phyloP scores from a whole-genome alignment of 2,797 vertebrate genomes.

The Peromyscus attwateri region DNA sequence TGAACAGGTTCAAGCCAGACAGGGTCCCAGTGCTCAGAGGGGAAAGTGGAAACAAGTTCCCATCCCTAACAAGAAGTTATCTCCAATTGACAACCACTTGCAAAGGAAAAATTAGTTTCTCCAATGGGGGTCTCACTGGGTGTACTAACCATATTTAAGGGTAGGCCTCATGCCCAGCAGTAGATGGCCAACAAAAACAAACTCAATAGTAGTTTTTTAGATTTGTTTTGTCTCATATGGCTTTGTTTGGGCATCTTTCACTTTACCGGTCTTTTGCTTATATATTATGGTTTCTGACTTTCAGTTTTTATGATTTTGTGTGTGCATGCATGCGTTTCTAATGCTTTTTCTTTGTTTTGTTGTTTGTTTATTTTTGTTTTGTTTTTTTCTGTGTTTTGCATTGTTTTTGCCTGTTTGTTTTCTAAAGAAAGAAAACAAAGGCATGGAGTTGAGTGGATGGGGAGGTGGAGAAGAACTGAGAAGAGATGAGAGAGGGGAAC shows the following conservation, averaged over 20 bases:
- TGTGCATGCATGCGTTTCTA: background rate
- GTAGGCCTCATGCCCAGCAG: background rate
- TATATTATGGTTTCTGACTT: background rate
- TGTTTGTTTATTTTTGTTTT: background rate
- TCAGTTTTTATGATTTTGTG: background rate
- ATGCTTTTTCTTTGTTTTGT: background rate
- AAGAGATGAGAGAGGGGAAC: background rate
- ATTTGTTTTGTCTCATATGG: background rate
- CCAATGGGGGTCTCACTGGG: background rate
- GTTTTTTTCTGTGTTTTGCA: background rate
- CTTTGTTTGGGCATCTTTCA: background rate
- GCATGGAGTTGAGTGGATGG: background rate
- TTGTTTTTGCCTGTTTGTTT: background rate
- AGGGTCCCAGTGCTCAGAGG: background rate
- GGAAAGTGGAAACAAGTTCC: background rate
- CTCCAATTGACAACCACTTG: background rate
- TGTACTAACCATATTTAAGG: background rate
- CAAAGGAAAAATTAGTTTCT: background rate
- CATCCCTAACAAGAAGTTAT: background rate
- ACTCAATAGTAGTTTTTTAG: background rate
- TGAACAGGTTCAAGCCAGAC: background rate
- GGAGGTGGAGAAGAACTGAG: background rate
- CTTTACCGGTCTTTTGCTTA: background rate
- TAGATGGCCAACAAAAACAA: background rate
- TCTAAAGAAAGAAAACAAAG: background rate